Percentiles rank a stretch among this genome's conserved stretches.
These are phyloP conservation scores for Siderastrea radians DNA, from an alignment of 92 coral and sea anemone genomes.

Conservation along the genomic window DNA sequence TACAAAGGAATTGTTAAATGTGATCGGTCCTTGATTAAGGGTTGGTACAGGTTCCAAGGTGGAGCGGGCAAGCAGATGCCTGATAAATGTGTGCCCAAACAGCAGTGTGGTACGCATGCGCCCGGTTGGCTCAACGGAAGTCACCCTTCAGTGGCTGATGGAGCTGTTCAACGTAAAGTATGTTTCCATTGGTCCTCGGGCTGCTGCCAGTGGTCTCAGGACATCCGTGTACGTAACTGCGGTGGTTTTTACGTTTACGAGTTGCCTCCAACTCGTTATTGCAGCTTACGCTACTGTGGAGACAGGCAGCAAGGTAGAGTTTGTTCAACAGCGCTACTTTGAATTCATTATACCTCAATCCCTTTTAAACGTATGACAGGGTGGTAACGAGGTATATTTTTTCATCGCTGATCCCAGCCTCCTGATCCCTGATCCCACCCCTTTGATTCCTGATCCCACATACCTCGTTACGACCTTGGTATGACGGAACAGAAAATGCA, in stretches of 20 bases:
- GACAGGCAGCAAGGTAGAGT: neutral
- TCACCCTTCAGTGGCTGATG: constrained; percentile 44
- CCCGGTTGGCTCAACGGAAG: constrained; percentile 52
- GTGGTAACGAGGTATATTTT: too few species aligned
- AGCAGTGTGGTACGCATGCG: constrained; percentile 37
- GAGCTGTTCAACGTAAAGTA: constrained; percentile 17
- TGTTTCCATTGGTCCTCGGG: constrained; percentile 46
- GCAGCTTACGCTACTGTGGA: constrained; percentile 64
- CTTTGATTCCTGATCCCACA: too few species aligned
- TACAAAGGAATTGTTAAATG: neutral
- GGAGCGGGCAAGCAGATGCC: constrained; percentile 58
- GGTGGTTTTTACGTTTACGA: constrained; percentile 48
- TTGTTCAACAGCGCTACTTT: too few species aligned
- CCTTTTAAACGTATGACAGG: too few species aligned
- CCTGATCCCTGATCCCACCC: too few species aligned
- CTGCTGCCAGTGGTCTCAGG: constrained; percentile 34
- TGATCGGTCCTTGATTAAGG: constrained; percentile 3
- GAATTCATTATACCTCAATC: too few species aligned
- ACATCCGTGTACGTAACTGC: constrained; percentile 57
- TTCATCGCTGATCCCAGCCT: too few species aligned
- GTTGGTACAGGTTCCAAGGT: constrained; percentile 60
- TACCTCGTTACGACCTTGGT: too few species aligned
- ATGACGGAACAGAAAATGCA: too few species aligned
- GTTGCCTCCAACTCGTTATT: constrained; percentile 21
- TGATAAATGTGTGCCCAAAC: constrained; percentile 26